Evolutionary conservation across 2,797 vertebrate species (phyloP), one percentile per base, ranked within the genome.

Genomic region (Hipposideros larvatus): DNA sequence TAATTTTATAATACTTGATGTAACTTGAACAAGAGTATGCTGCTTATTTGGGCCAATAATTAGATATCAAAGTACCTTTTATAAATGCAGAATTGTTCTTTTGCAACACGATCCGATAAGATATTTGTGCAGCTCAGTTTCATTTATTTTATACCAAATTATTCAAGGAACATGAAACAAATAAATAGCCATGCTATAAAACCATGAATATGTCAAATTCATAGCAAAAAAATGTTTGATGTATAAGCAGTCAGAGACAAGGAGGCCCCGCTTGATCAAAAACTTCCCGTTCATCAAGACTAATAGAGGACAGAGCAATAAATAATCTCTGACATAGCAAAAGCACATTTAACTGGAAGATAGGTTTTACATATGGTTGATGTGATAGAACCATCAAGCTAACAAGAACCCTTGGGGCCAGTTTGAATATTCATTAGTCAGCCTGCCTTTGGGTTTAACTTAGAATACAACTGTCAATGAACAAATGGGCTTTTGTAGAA

Each of bases 351-450:
- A 96, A 91, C 43, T n/a, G 37, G 83, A 96, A 96, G 96, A 94
- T 28, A 95, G 88, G 94, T 94, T 96, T 97, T 96, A 95, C 94
- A 90, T 95, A 90, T 57, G 89, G 94, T 71, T 91, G 95, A 91
- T 95, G 96, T 31, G 91, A 96, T 96, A 93, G 86, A 95, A 91
- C 75, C 73, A 74, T 75, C 91, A 95, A 61, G 24, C 43, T 96
- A 96, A 96, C 96, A 97, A 96, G 37, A 70, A 53, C 71, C 71
- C 96, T 85, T 86, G 87, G 75, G 95, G 80, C 73, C 53, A 91
- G 37, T 96, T 84, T 97, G 94, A 96, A 98, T 98, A 97, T 96
- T 97, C 89, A 98, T 96, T 96, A 96, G 96, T 87, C 87, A 96
- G 92, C 31, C 31, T 46, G 84, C 61, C 71, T 96, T 95, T 87